A percentile compares a stretch with the other conserved stretches of the same genome.
phyloP scores from a whole-genome alignment of 2,888 invertebrate species.

The Melanargia galathea region DNA sequence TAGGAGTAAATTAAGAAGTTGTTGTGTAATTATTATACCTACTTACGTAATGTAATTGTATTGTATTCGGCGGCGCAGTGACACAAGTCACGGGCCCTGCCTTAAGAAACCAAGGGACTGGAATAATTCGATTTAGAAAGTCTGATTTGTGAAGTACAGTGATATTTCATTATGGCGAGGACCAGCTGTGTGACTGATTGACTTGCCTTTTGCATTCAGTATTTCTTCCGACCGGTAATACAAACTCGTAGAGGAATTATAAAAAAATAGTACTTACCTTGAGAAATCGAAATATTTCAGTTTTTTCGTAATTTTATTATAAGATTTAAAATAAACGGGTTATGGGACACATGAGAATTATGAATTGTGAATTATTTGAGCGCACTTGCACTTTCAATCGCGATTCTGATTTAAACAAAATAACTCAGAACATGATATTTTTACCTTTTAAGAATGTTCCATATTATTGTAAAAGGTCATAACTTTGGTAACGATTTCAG shows the following conservation, averaged over 20 bases:
- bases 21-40: constrained; percentile 38
- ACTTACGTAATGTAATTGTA: constrained; percentile 28
- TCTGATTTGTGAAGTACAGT: background rate
- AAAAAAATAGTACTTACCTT: background rate
- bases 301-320: constrained; percentile 46
- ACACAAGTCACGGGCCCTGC: background rate
- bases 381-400: too few relatives aligned
- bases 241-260: background rate
- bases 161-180: background rate
- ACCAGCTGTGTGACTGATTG: background rate
- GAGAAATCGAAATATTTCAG: constrained; percentile 55
- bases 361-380: constrained; percentile 9
- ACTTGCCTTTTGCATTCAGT: background rate
- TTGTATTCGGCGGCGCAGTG: constrained; percentile 21
- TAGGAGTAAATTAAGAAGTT: constrained; percentile 36
- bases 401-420: too few relatives aligned
- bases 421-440: too few relatives aligned
- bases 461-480: too few relatives aligned
- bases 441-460: too few relatives aligned
- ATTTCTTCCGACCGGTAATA: background rate
- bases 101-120: constrained; percentile 35
- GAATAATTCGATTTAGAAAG: constrained; percentile 38
- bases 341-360: constrained; percentile 56
- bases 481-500: too few relatives aligned
- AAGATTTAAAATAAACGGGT: constrained; percentile 50